A percentile compares a stretch with the other conserved stretches of the same genome.
Conservation (phyloP, 92 coral and sea anemone genomes). For the Palythoa caribaeorum region DNA sequence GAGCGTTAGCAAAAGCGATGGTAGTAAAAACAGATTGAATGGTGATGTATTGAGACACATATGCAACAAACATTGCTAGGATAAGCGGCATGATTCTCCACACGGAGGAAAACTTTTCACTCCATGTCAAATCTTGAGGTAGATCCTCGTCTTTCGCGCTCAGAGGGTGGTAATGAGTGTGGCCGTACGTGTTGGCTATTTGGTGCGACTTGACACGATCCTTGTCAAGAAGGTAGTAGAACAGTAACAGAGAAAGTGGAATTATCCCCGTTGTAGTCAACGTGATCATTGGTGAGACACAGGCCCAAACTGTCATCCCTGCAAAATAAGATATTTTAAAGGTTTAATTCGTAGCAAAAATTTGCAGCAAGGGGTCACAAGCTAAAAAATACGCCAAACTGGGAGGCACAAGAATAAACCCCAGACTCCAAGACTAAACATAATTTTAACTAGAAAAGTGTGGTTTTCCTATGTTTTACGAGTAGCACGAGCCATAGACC, state of each 20-base stretch:
- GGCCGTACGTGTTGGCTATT: conserved; percentile 70
- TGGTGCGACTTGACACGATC: conserved; percentile 84
- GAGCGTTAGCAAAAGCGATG: conserved; percentile 68
- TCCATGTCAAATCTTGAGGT: conserved; percentile 54
- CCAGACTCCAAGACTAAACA: too few relatives aligned
- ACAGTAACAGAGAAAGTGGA: conserved; percentile 67
- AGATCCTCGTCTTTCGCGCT: conserved; percentile 49
- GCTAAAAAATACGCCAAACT: background rate
- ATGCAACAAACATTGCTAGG: conserved; percentile 66
- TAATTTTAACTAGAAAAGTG: too few relatives aligned
- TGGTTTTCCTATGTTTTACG: too few relatives aligned
- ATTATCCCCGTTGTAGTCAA: conserved; percentile 66
- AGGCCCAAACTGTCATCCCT: conserved; percentile 85
- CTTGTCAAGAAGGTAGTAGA: conserved; percentile 82
- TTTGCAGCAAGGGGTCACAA: background rate
- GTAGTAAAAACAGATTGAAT: conserved; percentile 85
- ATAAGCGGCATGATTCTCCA: conserved; percentile 75
- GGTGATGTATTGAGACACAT: conserved; percentile 74
- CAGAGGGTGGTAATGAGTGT: conserved; percentile 42
- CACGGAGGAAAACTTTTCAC: conserved; percentile 68
- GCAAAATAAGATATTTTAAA: background rate
- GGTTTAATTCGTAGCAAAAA: background rate
- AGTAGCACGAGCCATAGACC: too few relatives aligned
- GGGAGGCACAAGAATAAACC: too few relatives aligned
- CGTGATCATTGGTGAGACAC: conserved; percentile 81